These are phyloP conservation scores for Pegea sp. DNA, from an alignment of 23 tunicate genomes.

Conservation along the genomic window DNA sequence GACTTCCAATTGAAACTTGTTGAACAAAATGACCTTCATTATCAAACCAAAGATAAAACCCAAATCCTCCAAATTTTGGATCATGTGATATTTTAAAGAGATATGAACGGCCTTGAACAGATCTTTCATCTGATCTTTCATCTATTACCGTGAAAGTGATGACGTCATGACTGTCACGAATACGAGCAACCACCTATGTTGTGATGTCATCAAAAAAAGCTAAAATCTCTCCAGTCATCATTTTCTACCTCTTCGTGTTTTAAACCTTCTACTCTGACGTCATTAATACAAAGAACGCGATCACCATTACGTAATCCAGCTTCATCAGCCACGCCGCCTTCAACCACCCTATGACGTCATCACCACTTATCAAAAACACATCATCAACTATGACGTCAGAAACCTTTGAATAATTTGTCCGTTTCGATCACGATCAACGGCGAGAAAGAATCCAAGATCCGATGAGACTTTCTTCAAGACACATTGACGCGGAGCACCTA, in stretches of 20 bases:
- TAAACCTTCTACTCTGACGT: constrained; percentile 16
- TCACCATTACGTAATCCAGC: constrained; percentile 77
- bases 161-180: constrained; percentile 46
- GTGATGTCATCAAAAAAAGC: too few species aligned
- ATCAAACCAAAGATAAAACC: constrained; percentile 95
- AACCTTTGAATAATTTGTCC: constrained; percentile 65
- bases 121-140: constrained; percentile 45
- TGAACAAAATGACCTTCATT: constrained; percentile 92
- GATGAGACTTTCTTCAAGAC: constrained; percentile 23
- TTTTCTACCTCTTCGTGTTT: constrained; percentile 44
- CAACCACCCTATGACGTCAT: constrained; percentile 45
- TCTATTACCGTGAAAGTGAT: constrained; percentile 65
- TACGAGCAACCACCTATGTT: constrained; percentile 74
- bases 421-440: constrained; percentile 69
- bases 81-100: constrained; percentile 35
- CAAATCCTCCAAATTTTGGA: constrained; percentile 27
- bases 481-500: constrained; percentile 21
- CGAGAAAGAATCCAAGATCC: constrained; percentile 72
- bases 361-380: too few species aligned
- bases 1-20: constrained; percentile 61
- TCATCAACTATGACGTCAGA: background rate
- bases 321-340: constrained; percentile 65
- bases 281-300: constrained; percentile 45
- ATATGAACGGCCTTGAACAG: constrained; percentile 24
- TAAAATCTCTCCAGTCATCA: too few species aligned